Evolutionary conservation across 2,888 invertebrate genomes (phyloP).

Genomic region (Aspidiotus rigidus): DNA sequence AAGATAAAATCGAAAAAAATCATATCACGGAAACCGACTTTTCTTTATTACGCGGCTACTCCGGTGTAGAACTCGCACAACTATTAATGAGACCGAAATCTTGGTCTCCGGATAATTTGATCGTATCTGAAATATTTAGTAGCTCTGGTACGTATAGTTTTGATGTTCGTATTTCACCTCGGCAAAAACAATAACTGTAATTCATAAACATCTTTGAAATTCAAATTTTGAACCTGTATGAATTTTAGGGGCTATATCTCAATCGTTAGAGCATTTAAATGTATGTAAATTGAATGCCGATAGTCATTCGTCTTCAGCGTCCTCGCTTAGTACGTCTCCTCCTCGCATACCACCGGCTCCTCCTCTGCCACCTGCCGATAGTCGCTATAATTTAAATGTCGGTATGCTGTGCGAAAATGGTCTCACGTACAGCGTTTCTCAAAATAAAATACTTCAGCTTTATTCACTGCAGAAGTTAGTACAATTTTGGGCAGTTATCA

Average conservation of each 20-base stretch:
- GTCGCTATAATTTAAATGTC: conserved; percentile 40
- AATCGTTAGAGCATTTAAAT: conserved; percentile 58
- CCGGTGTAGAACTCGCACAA: conserved; percentile 37
- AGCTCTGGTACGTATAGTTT: conserved; percentile 42
- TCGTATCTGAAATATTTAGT: conserved; percentile 51
- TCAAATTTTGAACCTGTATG: background rate
- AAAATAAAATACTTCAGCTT: conserved; percentile 77
- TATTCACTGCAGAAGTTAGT: conserved; percentile 39
- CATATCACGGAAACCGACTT: conserved; percentile 52
- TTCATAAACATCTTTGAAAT: background rate
- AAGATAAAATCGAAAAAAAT: conserved; percentile 50
- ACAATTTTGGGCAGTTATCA: background rate
- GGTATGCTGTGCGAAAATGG: conserved; percentile 79
- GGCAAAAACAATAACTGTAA: background rate
- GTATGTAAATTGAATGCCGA: conserved; percentile 36
- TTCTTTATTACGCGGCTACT: conserved; percentile 27
- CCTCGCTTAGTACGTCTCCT: conserved; percentile 33
- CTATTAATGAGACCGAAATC: conserved; percentile 54
- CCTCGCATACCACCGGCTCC: conserved; percentile 39
- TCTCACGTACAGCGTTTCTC: conserved; percentile 78
- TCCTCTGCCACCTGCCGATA: conserved; percentile 38
- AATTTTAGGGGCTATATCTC: conserved; percentile 50
- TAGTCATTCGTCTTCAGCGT: conserved; percentile 33
- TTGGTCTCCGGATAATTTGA: conserved; percentile 61
- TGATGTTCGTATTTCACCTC: background rate